phyloP scores from a whole-genome alignment of 2,797 vertebrate genomes.

The Leucoraja ocellata region DNA sequence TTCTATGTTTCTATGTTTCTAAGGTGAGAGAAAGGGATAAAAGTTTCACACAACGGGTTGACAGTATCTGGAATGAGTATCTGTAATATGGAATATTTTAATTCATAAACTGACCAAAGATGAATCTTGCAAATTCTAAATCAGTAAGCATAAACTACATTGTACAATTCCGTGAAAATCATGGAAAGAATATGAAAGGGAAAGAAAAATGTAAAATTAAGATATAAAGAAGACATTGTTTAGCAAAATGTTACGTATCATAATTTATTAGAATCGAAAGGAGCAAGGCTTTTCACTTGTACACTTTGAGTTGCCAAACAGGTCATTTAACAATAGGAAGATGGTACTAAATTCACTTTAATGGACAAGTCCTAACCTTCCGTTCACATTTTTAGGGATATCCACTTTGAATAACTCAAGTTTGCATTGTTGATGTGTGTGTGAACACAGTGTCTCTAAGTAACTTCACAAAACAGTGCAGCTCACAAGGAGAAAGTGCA shows the following conservation, averaged over 20 bases:
- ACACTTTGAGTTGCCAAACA: background rate
- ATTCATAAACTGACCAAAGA: too few species aligned
- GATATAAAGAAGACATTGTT: background rate
- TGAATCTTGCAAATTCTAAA: background rate
- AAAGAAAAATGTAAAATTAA: too few species aligned
- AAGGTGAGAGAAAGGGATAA: too few species aligned
- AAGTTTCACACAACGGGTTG: too few species aligned
- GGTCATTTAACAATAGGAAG: too few species aligned
- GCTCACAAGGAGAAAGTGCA: background rate
- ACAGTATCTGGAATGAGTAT: too few species aligned
- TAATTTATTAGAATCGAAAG: background rate
- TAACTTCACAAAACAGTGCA: too few species aligned
- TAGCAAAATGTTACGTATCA: background rate
- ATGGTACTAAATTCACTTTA: background rate
- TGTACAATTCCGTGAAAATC: too few species aligned
- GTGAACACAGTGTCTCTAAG: background rate
- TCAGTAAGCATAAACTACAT: background rate
- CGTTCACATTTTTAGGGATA: background rate
- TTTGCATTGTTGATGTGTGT: background rate
- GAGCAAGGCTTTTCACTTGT: background rate
- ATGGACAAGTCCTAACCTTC: background rate
- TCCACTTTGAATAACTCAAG: background rate
- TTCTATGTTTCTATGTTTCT: too few species aligned
- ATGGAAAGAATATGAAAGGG: background rate
- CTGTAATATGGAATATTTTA: too few species aligned